Evolutionary conservation across 2,888 invertebrate genomes (phyloP).

Genomic region (Macrophya annulata): DNA sequence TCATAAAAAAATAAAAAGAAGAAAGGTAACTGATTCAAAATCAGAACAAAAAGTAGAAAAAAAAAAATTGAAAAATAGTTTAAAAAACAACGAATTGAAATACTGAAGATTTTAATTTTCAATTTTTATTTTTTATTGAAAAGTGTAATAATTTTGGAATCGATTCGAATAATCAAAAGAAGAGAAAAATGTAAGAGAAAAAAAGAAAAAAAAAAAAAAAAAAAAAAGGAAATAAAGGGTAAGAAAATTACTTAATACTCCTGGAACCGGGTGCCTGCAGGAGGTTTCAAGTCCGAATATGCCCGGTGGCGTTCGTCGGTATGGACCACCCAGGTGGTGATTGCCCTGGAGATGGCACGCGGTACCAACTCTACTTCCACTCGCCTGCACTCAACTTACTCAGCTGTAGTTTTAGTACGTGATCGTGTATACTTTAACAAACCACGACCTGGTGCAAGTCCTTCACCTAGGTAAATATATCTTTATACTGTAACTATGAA

Average conservation of each 20-base stretch:
- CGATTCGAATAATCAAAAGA: background rate
- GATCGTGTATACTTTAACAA: constrained; percentile 26
- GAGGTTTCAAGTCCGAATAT: constrained; percentile 58
- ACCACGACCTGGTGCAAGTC: constrained; percentile 38
- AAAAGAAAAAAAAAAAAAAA: constrained; percentile 2
- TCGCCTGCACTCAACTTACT: background rate
- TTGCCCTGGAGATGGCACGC: constrained; percentile 70
- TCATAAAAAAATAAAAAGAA: too few species aligned
- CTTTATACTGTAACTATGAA: too few species aligned
- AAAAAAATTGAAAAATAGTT: background rate
- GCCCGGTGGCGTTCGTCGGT: constrained; percentile 69
- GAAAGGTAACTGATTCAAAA: too few species aligned
- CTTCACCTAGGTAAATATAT: background rate
- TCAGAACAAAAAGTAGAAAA: background rate
- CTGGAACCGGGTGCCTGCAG: constrained; percentile 60
- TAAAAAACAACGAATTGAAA: too few species aligned
- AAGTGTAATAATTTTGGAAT: background rate
- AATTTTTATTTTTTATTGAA: constrained; percentile 11
- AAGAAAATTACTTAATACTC: constrained; percentile 69
- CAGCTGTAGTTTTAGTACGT: background rate
- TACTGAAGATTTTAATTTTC: background rate
- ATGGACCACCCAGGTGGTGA: constrained; percentile 76
- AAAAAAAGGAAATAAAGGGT: constrained; percentile 42
- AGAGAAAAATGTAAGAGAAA: constrained; percentile 3
- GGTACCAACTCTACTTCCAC: background rate